phyloP scores from a whole-genome alignment of 2,888 invertebrate species.

The Agrotis ipsilon region DNA sequence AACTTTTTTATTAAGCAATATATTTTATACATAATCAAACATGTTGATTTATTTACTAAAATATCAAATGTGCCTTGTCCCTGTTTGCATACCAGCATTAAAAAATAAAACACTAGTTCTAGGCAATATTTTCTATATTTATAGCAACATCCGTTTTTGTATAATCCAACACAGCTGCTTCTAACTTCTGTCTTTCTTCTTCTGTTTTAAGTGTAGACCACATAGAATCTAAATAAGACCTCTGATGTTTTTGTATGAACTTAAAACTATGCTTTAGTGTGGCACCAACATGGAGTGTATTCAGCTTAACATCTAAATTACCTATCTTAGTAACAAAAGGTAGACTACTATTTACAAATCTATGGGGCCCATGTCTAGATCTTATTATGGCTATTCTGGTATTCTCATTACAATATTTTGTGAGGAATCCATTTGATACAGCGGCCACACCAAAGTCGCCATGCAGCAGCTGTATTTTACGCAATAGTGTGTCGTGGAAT shows the following conservation, averaged over 20 bases:
- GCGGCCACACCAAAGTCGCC: constrained; percentile 95
- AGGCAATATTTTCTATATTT: constrained; percentile 84
- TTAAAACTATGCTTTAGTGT: constrained; percentile 95
- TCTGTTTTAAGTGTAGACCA: constrained; percentile 92
- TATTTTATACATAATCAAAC: neutral
- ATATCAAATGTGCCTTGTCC: neutral
- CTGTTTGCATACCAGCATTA: neutral
- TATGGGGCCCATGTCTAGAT: constrained; percentile 94
- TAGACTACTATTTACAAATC: constrained; percentile 92
- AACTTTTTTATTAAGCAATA: neutral
- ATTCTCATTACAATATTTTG: constrained; percentile 95
- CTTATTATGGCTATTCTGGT: constrained; percentile 94
- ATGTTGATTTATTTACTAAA: neutral
- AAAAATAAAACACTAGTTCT: constrained; percentile 46
- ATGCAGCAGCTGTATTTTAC: constrained; percentile 93
- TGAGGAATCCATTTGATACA: constrained; percentile 93
- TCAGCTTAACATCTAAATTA: constrained; percentile 91
- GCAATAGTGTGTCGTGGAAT: constrained; percentile 91
- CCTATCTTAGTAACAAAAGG: constrained; percentile 94
- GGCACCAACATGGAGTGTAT: constrained; percentile 94
- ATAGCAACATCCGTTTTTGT: constrained; percentile 86
- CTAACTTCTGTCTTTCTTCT: constrained; percentile 91
- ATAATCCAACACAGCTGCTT: constrained; percentile 86
- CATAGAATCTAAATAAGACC: constrained; percentile 92
- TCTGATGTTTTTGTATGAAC: constrained; percentile 93